Conservation (phyloP, 2,888 invertebrate species). For the Meandrusa payeni region DNA sequence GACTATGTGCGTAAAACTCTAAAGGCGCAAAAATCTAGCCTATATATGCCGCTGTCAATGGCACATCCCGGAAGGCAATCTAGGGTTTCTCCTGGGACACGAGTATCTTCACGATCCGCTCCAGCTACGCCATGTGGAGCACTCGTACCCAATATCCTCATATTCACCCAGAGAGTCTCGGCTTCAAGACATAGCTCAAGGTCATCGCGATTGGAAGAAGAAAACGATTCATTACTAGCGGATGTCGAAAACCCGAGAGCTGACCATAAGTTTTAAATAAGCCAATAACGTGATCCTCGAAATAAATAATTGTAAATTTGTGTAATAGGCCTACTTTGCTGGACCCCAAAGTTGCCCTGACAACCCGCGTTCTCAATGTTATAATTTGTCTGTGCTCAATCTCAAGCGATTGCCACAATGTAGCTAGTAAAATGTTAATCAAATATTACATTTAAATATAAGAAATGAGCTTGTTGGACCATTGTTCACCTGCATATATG, state of each 20-base stretch:
- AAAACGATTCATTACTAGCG: conserved; percentile 83
- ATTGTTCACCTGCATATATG: conserved; percentile 72
- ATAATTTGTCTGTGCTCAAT: conserved; percentile 64
- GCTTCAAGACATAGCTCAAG: conserved; percentile 72
- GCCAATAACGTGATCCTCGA: conserved; percentile 29
- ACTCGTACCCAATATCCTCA: conserved; percentile 83
- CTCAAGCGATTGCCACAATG: conserved; percentile 49
- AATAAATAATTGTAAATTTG: conserved; percentile 28
- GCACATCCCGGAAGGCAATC: conserved; percentile 56
- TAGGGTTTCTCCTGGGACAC: conserved; percentile 64
- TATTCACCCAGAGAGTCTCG: conserved; percentile 79
- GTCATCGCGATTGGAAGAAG: conserved; percentile 72
- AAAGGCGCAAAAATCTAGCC: conserved; percentile 82
- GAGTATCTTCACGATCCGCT: conserved; percentile 88
- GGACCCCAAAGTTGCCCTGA: conserved; percentile 34
- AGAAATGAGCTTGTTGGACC: conserved; percentile 69
- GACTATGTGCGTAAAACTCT: conserved; percentile 52
- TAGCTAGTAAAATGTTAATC: conserved; percentile 63
- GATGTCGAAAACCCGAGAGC: conserved; percentile 56
- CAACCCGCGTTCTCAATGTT: conserved; percentile 52
- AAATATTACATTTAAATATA: conserved; percentile 53
- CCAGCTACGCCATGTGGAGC: conserved; percentile 89
- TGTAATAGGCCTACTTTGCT: conserved; percentile 40
- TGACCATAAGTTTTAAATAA: conserved; percentile 65
- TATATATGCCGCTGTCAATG: conserved; percentile 84